Evolutionary conservation across 2,888 invertebrate species (phyloP).

Genomic region (Plebejus argus): DNA sequence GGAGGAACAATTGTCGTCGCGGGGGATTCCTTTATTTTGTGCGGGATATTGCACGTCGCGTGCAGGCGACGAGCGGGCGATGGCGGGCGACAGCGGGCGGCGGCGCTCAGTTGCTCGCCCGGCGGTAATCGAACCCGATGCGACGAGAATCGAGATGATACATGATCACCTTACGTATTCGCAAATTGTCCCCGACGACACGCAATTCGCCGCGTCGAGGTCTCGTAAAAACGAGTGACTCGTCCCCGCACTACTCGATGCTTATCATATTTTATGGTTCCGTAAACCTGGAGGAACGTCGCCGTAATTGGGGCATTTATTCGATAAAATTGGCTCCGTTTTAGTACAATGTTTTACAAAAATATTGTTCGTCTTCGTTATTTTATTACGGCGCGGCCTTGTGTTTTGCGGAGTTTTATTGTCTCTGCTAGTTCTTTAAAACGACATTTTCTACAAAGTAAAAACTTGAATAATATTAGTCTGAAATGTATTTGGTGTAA

Average conservation of each 20-base stretch:
- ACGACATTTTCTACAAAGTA: background rate
- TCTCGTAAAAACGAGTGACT: slow-evolving; percentile 76
- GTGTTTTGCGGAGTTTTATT: slow-evolving; percentile 2
- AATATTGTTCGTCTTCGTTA: slow-evolving; percentile 11
- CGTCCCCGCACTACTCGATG: slow-evolving; percentile 68
- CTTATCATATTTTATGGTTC: slow-evolving; percentile 74
- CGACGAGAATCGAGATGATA: slow-evolving; percentile 17
- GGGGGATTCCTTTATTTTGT: slow-evolving; percentile 76
- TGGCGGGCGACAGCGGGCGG: slow-evolving; percentile 56
- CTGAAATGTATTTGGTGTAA: background rate
- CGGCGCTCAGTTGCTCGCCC: slow-evolving; percentile 38
- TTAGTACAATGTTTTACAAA: slow-evolving; percentile 22
- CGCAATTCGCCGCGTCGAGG: slow-evolving; percentile 57
- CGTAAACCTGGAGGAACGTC: slow-evolving; percentile 64
- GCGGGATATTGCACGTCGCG: slow-evolving; percentile 79
- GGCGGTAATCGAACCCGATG: slow-evolving; percentile 36
- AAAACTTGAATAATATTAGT: background rate
- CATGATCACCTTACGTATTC: background rate
- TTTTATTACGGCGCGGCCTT: background rate
- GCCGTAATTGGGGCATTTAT: slow-evolving; percentile 58
- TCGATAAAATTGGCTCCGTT: slow-evolving; percentile 48
- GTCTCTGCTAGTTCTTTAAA: background rate
- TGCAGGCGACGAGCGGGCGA: slow-evolving; percentile 67
- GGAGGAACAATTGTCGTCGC: slow-evolving; percentile 76
- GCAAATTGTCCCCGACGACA: slow-evolving; percentile 7